Percentiles rank a stretch among this genome's conserved stretches.
Conservation (phyloP, 2,113 vertebrate species). For the Gambusia affinis region DNA sequence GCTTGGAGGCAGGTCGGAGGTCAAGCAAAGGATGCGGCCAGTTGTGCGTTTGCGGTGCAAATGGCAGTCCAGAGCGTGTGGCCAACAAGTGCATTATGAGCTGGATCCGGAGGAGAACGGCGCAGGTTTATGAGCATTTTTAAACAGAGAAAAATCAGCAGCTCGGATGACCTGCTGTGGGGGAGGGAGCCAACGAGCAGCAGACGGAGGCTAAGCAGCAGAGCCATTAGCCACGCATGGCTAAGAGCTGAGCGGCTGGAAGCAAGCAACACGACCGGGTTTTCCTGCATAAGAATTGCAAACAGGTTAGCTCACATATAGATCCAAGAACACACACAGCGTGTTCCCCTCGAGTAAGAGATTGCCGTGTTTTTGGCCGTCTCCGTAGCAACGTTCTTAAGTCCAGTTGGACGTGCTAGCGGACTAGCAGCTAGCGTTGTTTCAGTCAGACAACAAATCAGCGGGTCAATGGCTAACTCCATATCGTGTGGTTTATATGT, state of each 20-base stretch:
- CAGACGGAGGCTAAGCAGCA: background rate
- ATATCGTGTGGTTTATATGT: background rate
- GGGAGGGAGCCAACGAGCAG: background rate
- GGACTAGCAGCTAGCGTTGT: too few relatives aligned
- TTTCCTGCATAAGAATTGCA: background rate
- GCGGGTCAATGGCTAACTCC: too few relatives aligned
- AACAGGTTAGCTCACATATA: background rate
- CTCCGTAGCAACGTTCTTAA: background rate
- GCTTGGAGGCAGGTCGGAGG: constrained; percentile 63
- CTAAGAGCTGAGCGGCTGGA: background rate
- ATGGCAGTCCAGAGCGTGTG: background rate
- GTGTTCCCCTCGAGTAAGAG: background rate
- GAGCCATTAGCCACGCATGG: background rate
- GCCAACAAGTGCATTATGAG: background rate
- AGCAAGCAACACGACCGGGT: background rate
- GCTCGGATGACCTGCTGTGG: background rate
- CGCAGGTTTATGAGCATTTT: background rate
- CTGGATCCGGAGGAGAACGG: background rate
- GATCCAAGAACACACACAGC: background rate
- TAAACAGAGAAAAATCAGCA: background rate
- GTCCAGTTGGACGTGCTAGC: too few relatives aligned
- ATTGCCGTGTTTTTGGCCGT: background rate
- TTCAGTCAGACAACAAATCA: too few relatives aligned
- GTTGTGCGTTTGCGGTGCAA: constrained; percentile 3
- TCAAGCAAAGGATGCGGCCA: constrained; percentile 54